Percentiles rank a stretch among this genome's conserved stretches.
phyloP scores from a whole-genome alignment of 2,888 invertebrate genomes.

The Platycheirus albimanus region DNA sequence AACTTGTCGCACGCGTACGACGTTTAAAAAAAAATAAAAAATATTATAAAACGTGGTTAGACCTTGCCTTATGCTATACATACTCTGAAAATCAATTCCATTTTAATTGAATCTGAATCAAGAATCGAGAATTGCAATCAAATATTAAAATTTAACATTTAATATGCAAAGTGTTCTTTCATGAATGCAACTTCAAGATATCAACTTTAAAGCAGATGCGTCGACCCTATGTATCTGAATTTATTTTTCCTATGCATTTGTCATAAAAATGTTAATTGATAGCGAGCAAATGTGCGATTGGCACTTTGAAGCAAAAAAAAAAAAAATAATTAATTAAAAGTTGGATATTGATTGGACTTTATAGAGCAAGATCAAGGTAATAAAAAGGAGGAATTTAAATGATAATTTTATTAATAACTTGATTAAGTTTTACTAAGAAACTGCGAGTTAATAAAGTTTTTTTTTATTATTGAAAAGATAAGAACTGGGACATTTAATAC shows the following conservation, averaged over 20 bases:
- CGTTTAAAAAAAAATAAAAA: slow-evolving; percentile 1
- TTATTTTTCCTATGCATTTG: not conserved
- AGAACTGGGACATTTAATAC: no score
- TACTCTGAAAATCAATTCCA: slow-evolving; percentile 23
- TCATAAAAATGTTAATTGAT: not conserved
- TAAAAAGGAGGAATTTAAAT: no score
- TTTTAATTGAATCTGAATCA: slow-evolving; percentile 42
- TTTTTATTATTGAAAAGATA: no score
- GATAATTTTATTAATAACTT: no score
- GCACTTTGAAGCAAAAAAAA: no score
- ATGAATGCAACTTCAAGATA: not conserved
- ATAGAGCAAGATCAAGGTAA: slow-evolving; percentile 21
- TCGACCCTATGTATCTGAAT: not conserved
- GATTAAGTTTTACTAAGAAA: no score
- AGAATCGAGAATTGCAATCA: slow-evolving; percentile 1
- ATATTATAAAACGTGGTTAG: not conserved
- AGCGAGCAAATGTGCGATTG: not conserved
- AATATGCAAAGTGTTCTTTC: slow-evolving; percentile 17
- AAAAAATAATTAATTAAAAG: slow-evolving; percentile 24
- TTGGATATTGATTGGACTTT: slow-evolving; percentile 17
- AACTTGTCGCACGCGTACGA: slow-evolving; percentile 17
- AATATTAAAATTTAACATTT: slow-evolving; percentile 44
- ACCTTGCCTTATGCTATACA: not conserved
- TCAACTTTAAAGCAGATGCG: not conserved
- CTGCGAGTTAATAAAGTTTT: no score